phyloP scores from a whole-genome alignment of 64 coral and sea anemone species.

The Stichodactyla mertensii region DNA sequence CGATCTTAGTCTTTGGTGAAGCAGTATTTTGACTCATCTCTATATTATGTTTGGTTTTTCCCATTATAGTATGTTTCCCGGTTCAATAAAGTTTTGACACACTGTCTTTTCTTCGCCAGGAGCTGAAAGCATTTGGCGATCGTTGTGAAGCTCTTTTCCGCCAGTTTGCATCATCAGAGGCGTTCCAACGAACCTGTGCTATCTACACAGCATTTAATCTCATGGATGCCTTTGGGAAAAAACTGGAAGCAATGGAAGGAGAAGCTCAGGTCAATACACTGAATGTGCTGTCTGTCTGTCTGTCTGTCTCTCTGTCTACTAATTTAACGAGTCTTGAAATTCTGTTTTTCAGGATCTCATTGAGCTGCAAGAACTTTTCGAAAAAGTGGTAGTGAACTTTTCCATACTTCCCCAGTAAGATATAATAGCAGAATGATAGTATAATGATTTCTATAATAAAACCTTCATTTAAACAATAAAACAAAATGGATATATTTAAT shows the following conservation, averaged over 20 bases:
- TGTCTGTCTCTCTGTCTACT: not conserved
- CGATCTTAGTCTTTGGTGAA: too few relatives aligned
- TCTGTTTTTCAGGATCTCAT: constrained; percentile 68
- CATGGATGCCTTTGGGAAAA: constrained; percentile 84
- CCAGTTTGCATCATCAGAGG: constrained; percentile 83
- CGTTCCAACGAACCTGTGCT: constrained; percentile 80
- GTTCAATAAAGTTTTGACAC: too few relatives aligned
- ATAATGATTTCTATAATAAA: not conserved
- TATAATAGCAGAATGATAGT: not conserved
- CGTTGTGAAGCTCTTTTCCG: constrained; percentile 84
- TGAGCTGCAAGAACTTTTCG: constrained; percentile 92
- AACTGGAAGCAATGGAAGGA: constrained; percentile 73
- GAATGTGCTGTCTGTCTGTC: not conserved
- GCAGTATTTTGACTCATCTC: too few relatives aligned
- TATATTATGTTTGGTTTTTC: too few relatives aligned
- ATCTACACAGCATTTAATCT: constrained; percentile 87
- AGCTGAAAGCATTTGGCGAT: constrained; percentile 92
- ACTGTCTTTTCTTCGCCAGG: constrained; percentile 25
- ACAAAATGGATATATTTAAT: not conserved
- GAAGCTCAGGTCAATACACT: constrained; percentile 62
- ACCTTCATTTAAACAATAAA: not conserved
- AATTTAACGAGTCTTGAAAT: not conserved
- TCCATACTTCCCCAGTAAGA: constrained; percentile 94
- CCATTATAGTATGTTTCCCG: too few relatives aligned
- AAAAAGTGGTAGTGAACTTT: constrained; percentile 93